Percentiles rank a stretch among this genome's conserved stretches.
Conservation (phyloP, 2,888 invertebrate species). For the Parasteatoda lunata region DNA sequence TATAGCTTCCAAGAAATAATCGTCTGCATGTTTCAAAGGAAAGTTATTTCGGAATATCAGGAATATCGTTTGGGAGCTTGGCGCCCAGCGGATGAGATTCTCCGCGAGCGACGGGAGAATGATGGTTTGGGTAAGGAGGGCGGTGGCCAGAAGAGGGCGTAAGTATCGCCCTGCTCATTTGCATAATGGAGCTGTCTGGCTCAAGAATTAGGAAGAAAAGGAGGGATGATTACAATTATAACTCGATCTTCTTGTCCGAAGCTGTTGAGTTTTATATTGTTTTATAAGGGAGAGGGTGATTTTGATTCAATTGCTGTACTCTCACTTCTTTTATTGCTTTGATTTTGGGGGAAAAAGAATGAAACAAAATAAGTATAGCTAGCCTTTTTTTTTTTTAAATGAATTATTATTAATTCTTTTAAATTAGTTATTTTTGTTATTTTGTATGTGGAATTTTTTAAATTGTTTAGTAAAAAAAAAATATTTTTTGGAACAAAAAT, state of each 20-base stretch:
- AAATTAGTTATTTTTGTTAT: too few species aligned
- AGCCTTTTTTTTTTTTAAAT: too few species aligned
- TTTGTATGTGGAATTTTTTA: too few species aligned
- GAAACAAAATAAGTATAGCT: too few species aligned
- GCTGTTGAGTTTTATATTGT: constrained; percentile 30
- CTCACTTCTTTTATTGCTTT: not conserved
- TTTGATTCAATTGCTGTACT: constrained; percentile 36
- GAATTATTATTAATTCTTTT: too few species aligned
- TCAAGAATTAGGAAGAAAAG: constrained; percentile 13
- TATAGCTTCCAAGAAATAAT: not conserved
- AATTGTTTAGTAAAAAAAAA: too few species aligned
- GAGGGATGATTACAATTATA: constrained; percentile 44
- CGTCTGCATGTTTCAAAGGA: not conserved
- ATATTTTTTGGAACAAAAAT: too few species aligned
- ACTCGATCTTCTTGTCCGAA: constrained; percentile 48
- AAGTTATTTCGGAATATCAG: not conserved
- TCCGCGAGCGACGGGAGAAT: constrained; percentile 28
- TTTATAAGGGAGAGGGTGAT: constrained; percentile 28
- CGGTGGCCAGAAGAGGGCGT: constrained; percentile 49
- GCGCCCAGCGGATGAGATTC: constrained; percentile 43
- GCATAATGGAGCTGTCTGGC: constrained; percentile 54
- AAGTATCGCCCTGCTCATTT: constrained; percentile 48
- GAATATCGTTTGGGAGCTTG: constrained; percentile 27
- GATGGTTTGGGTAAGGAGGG: constrained; percentile 8
- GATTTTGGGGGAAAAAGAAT: too few species aligned